Evolutionary conservation across 2,888 invertebrate genomes (phyloP).

Genomic region (Noctua pronuba): DNA sequence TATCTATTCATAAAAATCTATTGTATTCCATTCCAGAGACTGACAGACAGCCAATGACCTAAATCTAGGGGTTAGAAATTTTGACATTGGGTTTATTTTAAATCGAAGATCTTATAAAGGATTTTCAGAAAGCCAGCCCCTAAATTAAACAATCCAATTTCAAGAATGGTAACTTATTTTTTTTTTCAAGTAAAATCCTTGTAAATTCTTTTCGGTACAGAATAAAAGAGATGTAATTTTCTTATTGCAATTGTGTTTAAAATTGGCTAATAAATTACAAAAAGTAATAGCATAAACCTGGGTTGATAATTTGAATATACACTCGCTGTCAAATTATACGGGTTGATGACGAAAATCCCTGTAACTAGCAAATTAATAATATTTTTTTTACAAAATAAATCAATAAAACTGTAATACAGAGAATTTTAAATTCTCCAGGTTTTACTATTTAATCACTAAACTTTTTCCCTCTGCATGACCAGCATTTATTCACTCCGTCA

Average conservation of each 20-base stretch:
- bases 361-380: no score
- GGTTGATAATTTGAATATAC: neutral
- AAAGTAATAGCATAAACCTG: neutral
- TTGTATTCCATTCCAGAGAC: neutral
- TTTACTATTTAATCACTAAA: neutral
- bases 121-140: neutral
- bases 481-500: neutral
- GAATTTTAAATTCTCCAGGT: no score
- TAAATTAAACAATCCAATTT: neutral
- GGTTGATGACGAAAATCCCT: no score
- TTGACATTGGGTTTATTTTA: neutral
- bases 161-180: neutral
- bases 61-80: neutral
- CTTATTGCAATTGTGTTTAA: neutral
- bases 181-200: neutral
- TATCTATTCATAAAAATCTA: conserved; percentile 31
- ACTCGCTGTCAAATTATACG: neutral
- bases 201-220: neutral
- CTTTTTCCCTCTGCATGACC: neutral
- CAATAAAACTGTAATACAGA: no score
- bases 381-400: no score
- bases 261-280: no score
- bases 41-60: neutral
- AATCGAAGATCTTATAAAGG: neutral
- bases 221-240: neutral